Evolutionary conservation across 1,140 invertebrate species (phyloP).

Genomic region (Lepidurus arcticus): DNA sequence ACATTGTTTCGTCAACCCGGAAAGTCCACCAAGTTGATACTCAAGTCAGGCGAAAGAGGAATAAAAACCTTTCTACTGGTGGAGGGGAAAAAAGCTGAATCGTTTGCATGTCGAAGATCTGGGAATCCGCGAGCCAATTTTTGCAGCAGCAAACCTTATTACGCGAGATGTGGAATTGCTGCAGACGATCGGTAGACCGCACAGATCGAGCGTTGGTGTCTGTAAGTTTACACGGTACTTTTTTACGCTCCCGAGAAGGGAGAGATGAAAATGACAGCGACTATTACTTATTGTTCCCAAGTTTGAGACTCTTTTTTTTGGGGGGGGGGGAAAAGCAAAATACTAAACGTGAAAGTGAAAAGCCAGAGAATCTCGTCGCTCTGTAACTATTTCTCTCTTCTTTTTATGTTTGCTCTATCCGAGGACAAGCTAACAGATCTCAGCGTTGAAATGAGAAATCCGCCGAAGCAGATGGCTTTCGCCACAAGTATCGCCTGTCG

Average conservation of each 20-base stretch:
- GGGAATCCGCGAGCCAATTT: not conserved
- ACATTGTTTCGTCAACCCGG: no score
- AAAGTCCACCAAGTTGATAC: no score
- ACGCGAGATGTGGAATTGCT: not conserved
- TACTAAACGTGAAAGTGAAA: not conserved
- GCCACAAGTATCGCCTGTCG: conserved; percentile 13
- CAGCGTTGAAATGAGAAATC: not conserved
- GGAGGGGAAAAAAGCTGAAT: not conserved
- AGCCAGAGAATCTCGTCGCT: not conserved
- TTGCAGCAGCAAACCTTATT: conserved; percentile 16
- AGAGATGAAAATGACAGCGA: not conserved
- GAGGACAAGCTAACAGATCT: not conserved
- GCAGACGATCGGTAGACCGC: not conserved
- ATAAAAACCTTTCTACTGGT: not conserved
- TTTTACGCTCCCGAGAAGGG: not conserved
- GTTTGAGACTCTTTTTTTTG: not conserved
- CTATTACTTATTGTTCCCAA: conserved; percentile 4
- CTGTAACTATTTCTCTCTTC: not conserved
- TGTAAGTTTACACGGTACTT: not conserved
- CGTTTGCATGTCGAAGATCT: not conserved
- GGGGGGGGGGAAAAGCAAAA: not conserved
- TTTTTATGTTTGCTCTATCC: not conserved
- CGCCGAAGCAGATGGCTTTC: conserved; percentile 6
- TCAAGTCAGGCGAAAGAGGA: not conserved
- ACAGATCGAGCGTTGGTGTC: not conserved